Base-by-base conservation (phyloP, 2,797 vertebrate genomes). In the Thamnophis elegans region DNA sequence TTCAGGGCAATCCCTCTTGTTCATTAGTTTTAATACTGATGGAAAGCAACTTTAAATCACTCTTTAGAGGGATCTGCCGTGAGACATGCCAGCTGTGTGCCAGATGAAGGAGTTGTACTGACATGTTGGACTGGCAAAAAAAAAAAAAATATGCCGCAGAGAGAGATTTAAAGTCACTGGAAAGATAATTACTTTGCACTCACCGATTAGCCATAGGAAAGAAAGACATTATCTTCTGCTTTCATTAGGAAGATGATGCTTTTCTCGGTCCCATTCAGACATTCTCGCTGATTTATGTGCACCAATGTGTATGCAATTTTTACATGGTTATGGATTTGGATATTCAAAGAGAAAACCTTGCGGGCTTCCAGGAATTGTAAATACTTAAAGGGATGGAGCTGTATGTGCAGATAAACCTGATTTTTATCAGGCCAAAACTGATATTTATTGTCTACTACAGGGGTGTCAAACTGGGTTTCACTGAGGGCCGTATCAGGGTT, bases 61-160 rank as follows among this genome's bases (percentile, higher is more conserved):
- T 95, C 96, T 97, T 96, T 89, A 95, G 96, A 97, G 96, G 95
- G 95, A 96, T 96, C 94, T 91, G 93, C 93, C 86, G 93, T 97
- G 96, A 97, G 95, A 94, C 93, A 85, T 32, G 89, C 97, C 97
- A 97, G 97, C 96, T 97, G 96, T 96, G 95, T 96, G 95, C 96
- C 97, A 97, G 96, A 97, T 96, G 95, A 97, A 97, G 95, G 95
- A 95, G 95, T 91, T 97, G 95, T 97, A 96, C 96, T 96, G 96
- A 92, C 94, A 42, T 96, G 95, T 96, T 90, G 96, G 95, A 95
- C 92, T 95, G 95, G 93, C 95, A 88, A n/a, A 88, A 94, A 96
- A 87, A 28, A 89, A 93, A 96, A 90, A 92, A 96, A 95, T 95
- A 95, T 96, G 95, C 96, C 96, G 89, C 94, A 93, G 96, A 97